Evolutionary conservation across 2,113 vertebrate species (phyloP), one percentile per base, ranked within the genome.

Genomic region (Mormyrus lacerda): DNA sequence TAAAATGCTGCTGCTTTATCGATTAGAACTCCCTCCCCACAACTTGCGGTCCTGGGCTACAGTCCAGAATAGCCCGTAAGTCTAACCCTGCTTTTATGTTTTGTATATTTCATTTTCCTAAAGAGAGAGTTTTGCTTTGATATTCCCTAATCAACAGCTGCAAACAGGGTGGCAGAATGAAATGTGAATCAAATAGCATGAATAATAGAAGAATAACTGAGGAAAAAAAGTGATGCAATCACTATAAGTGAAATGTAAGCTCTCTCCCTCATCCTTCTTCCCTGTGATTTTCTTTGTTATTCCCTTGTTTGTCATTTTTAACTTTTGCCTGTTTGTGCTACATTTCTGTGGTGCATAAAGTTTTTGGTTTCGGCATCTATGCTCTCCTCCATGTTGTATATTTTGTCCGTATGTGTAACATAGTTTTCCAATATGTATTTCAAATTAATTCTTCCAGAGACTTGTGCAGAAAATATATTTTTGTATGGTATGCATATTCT

Each of bases 401-500:
- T 47, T 84, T 47, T 47, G 39, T 47, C 44, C 8, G 1, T 84
- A 45, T 47, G 19, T 47, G 8, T 47, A 47, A n/a, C 39, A 39
- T 42, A 9, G 79, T 24, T 45, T 9, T 65, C 19, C 17, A 45
- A 45, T 15, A 39, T 19, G 2, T 45, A 83, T 42, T 42, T 21
- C 44, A 42, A 44, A 47, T 47, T 47, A 45, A n/a, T 47, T 84
- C 19, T 47, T 84, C 45, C 82, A 45, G 2, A 45, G 39, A 1
- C 39, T 44, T 61, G 9, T 87, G 21, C 53, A 87, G 24, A 50
- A 50, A 86, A 2, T 86, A 27, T n/a, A 50, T 82, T 92, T 90
- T 91, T 89, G 93, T 93, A 93, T 95, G 94, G 92, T 92, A 87
- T 91, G 92, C 93, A 94, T 93, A 95, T 96, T 95, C 93, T 91